phyloP scores from a whole-genome alignment of 2,797 vertebrate genomes.

The Silurus lanzhouensis region DNA sequence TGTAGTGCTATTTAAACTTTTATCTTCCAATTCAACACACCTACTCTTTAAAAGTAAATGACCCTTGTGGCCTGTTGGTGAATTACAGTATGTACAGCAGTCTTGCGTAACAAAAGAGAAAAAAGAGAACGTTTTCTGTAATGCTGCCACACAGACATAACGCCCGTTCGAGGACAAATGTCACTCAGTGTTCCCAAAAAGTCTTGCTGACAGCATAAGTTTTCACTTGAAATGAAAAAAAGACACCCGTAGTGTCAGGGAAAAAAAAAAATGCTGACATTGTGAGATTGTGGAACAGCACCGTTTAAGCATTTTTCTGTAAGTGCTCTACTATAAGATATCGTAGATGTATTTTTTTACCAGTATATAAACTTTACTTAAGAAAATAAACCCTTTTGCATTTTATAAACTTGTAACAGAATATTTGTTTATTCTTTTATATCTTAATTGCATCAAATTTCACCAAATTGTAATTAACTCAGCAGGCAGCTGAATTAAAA shows the following conservation, averaged over 20 bases:
- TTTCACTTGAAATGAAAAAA: conserved; percentile 19
- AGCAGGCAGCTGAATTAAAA: neutral
- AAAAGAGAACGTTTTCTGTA: conserved; percentile 7
- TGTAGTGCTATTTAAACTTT: conserved; percentile 21
- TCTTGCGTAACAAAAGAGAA: conserved; percentile 3
- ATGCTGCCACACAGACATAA: neutral
- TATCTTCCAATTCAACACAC: conserved; percentile 5
- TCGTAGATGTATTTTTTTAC: neutral
- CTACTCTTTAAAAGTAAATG: conserved; percentile 21
- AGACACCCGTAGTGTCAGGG: neutral
- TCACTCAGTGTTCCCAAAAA: neutral
- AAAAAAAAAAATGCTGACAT: conserved; percentile 16
- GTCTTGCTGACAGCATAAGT: conserved; percentile 2
- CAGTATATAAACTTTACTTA: neutral
- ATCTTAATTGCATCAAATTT: neutral
- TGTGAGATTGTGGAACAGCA: neutral
- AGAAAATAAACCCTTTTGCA: neutral
- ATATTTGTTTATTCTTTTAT: neutral
- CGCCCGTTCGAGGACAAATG: conserved; percentile 4
- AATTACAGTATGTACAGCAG: neutral
- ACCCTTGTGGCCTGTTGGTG: conserved; percentile 11
- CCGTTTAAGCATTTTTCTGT: neutral
- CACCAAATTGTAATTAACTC: conserved; percentile 10
- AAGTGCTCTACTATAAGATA: neutral
- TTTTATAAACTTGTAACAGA: too few species aligned